Evolutionary conservation across 2,113 vertebrate genomes (phyloP).

Genomic region (Gadus macrocephalus): DNA sequence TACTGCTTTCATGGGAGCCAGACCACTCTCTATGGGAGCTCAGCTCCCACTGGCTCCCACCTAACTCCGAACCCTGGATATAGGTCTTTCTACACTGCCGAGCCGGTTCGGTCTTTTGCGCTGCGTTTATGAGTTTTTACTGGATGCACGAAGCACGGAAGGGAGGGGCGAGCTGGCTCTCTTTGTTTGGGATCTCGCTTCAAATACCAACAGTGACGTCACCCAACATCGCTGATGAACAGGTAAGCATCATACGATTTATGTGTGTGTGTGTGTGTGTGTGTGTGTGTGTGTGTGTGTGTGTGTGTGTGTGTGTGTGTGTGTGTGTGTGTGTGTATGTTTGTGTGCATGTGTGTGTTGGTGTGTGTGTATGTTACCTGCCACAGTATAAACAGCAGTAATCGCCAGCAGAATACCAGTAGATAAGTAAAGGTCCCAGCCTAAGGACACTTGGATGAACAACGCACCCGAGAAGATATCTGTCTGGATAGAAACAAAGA

Average conservation of each 20-base stretch:
- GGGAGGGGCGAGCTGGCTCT: too few relatives aligned
- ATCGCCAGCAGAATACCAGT: slow-evolving; percentile 81
- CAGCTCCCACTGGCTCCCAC: too few relatives aligned
- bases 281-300: slow-evolving; percentile 4
- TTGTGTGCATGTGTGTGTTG: slow-evolving; percentile 11
- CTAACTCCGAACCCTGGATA: too few relatives aligned
- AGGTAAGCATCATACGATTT: neutral
- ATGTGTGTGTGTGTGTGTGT: neutral
- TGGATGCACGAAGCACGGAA: too few relatives aligned
- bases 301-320: slow-evolving; percentile 1
- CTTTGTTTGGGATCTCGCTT: too few relatives aligned
- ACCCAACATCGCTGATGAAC: too few relatives aligned
- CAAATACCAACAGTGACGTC: too few relatives aligned
- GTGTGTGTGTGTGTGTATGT: slow-evolving; percentile 2
- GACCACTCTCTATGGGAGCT: too few relatives aligned
- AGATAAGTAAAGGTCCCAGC: slow-evolving; percentile 90
- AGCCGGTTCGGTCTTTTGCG: too few relatives aligned
- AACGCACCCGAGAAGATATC: slow-evolving; percentile 91
- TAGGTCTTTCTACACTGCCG: too few relatives aligned
- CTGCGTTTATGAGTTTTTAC: too few relatives aligned
- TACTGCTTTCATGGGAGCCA: too few relatives aligned
- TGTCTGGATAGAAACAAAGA: slow-evolving; percentile 69
- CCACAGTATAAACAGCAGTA: slow-evolving; percentile 87
- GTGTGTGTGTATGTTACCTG: slow-evolving; percentile 69
- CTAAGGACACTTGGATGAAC: slow-evolving; percentile 87